phyloP scores from a whole-genome alignment of 2,888 invertebrate genomes.

The Nasonia oneida region DNA sequence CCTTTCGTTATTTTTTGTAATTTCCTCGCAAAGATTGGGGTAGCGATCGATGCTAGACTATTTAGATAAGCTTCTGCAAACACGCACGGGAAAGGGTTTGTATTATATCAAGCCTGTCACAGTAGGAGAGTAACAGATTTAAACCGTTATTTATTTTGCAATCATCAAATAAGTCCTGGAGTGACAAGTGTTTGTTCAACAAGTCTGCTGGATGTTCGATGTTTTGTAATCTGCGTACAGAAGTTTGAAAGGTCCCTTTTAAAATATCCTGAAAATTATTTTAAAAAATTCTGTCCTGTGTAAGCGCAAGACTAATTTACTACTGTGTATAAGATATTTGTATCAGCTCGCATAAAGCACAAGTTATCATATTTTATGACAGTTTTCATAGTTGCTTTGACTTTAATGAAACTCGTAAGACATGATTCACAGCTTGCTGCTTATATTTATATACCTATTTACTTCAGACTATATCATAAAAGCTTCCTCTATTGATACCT shows the following conservation, averaged over 20 bases:
- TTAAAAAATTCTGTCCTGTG: background rate
- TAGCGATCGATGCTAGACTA: slow-evolving; percentile 15
- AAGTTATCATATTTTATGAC: slow-evolving; percentile 26
- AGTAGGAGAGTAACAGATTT: slow-evolving; percentile 8
- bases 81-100: slow-evolving; percentile 22
- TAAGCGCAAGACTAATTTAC: background rate
- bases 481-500: slow-evolving; percentile 24
- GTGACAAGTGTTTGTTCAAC: background rate
- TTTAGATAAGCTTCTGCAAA: slow-evolving; percentile 32
- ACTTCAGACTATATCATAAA: slow-evolving; percentile 32
- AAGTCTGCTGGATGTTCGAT: background rate
- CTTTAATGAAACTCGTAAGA: slow-evolving; percentile 19
- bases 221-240: background rate
- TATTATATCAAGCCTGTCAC: slow-evolving; percentile 18
- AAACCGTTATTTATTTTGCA: background rate
- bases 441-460: background rate
- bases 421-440: slow-evolving; percentile 2
- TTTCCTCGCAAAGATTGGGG: background rate
- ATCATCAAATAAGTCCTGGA: background rate
- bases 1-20: slow-evolving; percentile 5
- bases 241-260: no score
- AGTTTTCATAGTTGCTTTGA: slow-evolving; percentile 9
- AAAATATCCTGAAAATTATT: background rate
- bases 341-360: background rate
- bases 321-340: background rate